These are phyloP conservation scores for Theocolax elegans DNA, from an alignment of 1,140 invertebrate species.

Conservation along the genomic window DNA sequence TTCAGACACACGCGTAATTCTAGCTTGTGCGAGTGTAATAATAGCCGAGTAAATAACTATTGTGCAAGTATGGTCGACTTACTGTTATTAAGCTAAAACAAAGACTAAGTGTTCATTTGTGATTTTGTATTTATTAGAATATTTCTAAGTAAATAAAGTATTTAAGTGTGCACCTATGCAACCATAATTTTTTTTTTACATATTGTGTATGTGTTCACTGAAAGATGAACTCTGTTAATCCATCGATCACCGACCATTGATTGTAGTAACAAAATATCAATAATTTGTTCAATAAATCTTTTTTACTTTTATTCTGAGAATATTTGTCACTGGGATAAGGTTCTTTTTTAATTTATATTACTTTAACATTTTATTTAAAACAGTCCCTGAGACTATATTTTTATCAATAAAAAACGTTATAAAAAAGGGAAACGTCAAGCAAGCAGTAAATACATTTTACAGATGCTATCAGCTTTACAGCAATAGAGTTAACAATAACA, in stretches of 20 bases:
- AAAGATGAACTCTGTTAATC: conserved; percentile 18
- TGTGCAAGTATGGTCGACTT: conserved; percentile 61
- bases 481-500: conserved; percentile 57
- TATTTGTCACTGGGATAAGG: conserved; percentile 8
- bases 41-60: conserved; percentile 55
- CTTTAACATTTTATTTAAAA: conserved; percentile 18
- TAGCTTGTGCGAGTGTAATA: conserved; percentile 47
- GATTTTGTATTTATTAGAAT: conserved; percentile 69
- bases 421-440: conserved; percentile 28
- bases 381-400: conserved; percentile 31
- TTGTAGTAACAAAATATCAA: conserved; percentile 32
- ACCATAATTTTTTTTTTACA: conserved; percentile 23
- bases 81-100: conserved; percentile 62
- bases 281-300: conserved; percentile 40
- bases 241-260: conserved; percentile 11
- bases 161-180: conserved; percentile 63
- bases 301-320: conserved; percentile 38
- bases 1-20: neutral
- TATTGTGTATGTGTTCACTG: conserved; percentile 34
- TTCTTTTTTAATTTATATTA: neutral
- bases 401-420: conserved; percentile 38
- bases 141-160: conserved; percentile 68
- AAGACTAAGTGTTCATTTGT: conserved; percentile 68
- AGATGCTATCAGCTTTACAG: conserved; percentile 20
- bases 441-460: conserved; percentile 33